Conservation (phyloP, 2,113 vertebrate species). For the Syngnathoides biaculeatus region DNA sequence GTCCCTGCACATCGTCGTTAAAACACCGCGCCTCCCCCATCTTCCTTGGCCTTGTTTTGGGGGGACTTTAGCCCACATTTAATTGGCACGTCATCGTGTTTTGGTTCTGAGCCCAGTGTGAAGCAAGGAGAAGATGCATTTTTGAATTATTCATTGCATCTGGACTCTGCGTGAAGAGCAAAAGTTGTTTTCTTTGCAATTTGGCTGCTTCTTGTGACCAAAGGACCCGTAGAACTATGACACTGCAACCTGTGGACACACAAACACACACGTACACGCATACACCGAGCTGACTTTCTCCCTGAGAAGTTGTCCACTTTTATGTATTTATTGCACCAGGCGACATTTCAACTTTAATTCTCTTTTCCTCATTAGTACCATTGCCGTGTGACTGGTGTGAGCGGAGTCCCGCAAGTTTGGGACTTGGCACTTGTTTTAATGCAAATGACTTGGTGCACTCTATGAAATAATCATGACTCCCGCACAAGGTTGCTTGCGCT, state of each 20-base stretch:
- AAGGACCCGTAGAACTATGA: not conserved
- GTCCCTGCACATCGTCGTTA: not conserved
- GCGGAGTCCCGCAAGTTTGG: not conserved
- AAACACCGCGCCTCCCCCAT: no score
- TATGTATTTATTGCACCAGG: not conserved
- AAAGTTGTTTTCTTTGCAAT: not conserved
- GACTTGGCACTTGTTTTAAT: not conserved
- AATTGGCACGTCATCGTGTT: not conserved
- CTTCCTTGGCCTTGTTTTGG: not conserved
- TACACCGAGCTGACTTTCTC: no score
- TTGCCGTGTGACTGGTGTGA: not conserved
- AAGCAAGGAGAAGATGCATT: not conserved
- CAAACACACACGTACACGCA: not conserved
- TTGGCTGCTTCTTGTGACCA: not conserved
- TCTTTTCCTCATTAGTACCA: not conserved
- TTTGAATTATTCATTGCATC: constrained; percentile 1
- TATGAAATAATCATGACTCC: not conserved
- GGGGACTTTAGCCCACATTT: not conserved
- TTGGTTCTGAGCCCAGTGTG: not conserved
- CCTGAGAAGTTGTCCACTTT: not conserved
- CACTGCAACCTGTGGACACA: not conserved
- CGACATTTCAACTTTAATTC: not conserved
- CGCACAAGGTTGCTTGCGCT: not conserved
- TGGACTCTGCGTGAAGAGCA: not conserved
- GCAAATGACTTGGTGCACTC: not conserved